A percentile compares a stretch with the other conserved stretches of the same genome.
Conservation (phyloP, 2,797 vertebrate species). For the Hydrolagus colliei region DNA sequence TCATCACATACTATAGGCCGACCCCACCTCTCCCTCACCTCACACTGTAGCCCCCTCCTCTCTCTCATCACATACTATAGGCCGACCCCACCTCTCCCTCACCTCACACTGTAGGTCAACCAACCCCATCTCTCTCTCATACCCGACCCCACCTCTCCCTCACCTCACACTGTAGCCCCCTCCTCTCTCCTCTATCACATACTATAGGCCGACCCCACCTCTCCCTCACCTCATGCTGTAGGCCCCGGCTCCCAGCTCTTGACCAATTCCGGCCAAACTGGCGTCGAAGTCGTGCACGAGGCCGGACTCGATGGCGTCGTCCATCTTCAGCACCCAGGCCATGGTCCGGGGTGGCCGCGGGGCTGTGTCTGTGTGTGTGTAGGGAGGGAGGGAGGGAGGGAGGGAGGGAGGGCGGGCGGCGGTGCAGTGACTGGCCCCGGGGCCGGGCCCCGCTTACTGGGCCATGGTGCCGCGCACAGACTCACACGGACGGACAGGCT, state of each 20-base stretch:
- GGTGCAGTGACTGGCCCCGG: neutral
- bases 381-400: no score
- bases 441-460: neutral
- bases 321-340: constrained; percentile 98
- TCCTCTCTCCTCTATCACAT: neutral
- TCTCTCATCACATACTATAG: no score
- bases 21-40: no score
- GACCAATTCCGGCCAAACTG: constrained; percentile 89
- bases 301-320: constrained; percentile 93
- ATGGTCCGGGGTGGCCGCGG: constrained; percentile 51
- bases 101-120: no score
- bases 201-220: neutral
- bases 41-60: no score
- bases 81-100: no score
- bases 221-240: constrained; percentile 90
- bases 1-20: no score
- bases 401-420: accelerated
- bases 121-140: no score
- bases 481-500: neutral
- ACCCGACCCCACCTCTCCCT: no score
- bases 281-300: constrained; percentile 95
- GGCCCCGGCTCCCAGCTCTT: constrained; percentile 91
- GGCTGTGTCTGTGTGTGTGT: no score
- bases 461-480: neutral
- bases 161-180: no score